Percentiles rank a stretch among this genome's conserved stretches.
Conservation (phyloP, 2,888 invertebrate genomes). For the Nomada flava region DNA sequence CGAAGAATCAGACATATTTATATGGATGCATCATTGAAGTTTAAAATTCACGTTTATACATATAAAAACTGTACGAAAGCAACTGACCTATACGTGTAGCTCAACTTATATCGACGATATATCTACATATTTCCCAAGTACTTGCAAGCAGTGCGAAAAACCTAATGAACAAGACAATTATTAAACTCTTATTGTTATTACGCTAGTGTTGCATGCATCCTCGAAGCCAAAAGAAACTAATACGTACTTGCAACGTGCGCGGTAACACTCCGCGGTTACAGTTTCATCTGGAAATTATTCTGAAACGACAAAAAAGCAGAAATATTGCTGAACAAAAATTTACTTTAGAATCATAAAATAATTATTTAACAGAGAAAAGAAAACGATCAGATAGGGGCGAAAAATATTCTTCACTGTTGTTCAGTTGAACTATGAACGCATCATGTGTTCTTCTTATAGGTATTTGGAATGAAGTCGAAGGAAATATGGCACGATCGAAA, state of each 20-base stretch:
- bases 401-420: slow-evolving; percentile 68
- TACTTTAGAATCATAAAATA: background rate
- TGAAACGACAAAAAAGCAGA: no score
- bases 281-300: no score
- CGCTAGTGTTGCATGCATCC: no score
- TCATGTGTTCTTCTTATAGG: slow-evolving; percentile 58
- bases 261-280: no score
- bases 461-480: no score
- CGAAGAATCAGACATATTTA: slow-evolving; percentile 55
- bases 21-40: slow-evolving; percentile 68
- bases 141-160: no score
- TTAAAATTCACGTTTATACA: background rate
- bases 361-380: background rate
- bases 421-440: slow-evolving; percentile 82
- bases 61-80: background rate
- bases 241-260: no score
- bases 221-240: no score
- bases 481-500: no score
- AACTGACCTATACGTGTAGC: no score
- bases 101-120: background rate
- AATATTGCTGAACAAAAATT: background rate
- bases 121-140: background rate
- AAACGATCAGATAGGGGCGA: slow-evolving; percentile 75
- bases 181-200: no score
- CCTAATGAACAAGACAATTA: no score